A percentile compares a stretch with the other conserved stretches of the same genome.
Evolutionary conservation across 2,888 invertebrate species (phyloP).

Genomic region (Drosophila anomalata): DNA sequence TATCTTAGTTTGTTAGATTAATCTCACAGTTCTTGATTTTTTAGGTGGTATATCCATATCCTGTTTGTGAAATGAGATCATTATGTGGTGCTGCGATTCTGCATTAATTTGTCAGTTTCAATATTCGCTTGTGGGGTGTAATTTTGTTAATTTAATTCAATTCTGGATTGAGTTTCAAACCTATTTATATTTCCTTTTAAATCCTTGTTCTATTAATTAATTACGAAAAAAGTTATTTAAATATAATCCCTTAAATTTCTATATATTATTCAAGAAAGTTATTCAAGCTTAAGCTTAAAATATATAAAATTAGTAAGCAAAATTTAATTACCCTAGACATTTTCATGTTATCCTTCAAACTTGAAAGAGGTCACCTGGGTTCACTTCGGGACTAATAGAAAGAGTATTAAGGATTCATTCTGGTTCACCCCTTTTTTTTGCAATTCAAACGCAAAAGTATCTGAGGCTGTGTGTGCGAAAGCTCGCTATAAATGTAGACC

Average conservation of each 20-base stretch:
- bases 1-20: slow-evolving; percentile 24
- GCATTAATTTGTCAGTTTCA: not conserved
- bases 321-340: no score
- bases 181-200: no score
- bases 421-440: slow-evolving; percentile 35
- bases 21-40: slow-evolving; percentile 6
- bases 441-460: slow-evolving; percentile 67
- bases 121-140: not conserved
- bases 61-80: not conserved
- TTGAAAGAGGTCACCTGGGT: slow-evolving; percentile 17
- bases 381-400: slow-evolving; percentile 1
- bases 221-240: no score
- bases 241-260: no score
- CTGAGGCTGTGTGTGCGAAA: slow-evolving; percentile 35
- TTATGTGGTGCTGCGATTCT: not conserved
- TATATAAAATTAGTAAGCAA: no score
- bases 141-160: not conserved
- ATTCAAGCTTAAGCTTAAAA: no score
- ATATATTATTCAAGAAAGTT: no score
- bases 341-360: not conserved
- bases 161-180: no score
- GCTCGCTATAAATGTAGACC: slow-evolving; percentile 70
- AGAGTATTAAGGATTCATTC: slow-evolving; percentile 31
- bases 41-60: slow-evolving; percentile 1
- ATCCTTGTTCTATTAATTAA: not conserved